phyloP scores from a whole-genome alignment of 35 echinoderm and acorn worm genomes.

The Apostichopus japonicus region DNA sequence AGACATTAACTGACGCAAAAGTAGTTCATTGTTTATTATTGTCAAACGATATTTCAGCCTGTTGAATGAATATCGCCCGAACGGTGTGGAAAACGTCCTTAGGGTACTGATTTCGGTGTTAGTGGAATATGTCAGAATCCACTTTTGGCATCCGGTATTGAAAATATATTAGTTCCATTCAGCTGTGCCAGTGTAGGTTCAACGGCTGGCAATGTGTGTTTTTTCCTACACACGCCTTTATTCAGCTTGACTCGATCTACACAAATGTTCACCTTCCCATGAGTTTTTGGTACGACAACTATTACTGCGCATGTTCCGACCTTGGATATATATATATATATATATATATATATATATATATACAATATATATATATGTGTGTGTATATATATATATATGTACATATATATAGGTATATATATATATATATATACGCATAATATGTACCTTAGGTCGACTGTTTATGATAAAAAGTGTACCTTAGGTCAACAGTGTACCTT shows the following conservation, averaged over 20 bases:
- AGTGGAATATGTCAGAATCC: slow-evolving; percentile 58
- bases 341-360: slow-evolving; percentile 29
- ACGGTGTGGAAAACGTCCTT: slow-evolving; percentile 72
- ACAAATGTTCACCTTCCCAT: slow-evolving; percentile 47
- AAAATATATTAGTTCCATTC: slow-evolving; percentile 49
- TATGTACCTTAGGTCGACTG: no score
- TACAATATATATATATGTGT: no score
- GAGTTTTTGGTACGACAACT: slow-evolving; percentile 59
- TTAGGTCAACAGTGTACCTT: no score
- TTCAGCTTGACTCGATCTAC: slow-evolving; percentile 57
- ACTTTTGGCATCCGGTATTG: slow-evolving; percentile 60
- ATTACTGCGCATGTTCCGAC: slow-evolving; percentile 39
- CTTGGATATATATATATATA: slow-evolving; percentile 21
- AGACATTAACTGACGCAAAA: no score
- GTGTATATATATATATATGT: no score
- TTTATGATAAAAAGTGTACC: no score
- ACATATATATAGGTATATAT: no score
- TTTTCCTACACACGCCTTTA: slow-evolving; percentile 42
- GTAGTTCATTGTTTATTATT: no score
- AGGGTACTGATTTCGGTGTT: slow-evolving; percentile 14
- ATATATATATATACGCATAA: no score
- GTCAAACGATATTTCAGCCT: no score
- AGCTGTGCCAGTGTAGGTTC: slow-evolving; percentile 58
- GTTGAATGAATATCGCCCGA: slow-evolving; percentile 66
- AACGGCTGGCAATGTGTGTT: slow-evolving; percentile 46